A percentile compares a stretch with the other conserved stretches of the same genome.
These are phyloP conservation scores for Gasterosteus nipponicus DNA, from an alignment of 2,113 vertebrate genomes.

Conservation along the genomic window DNA sequence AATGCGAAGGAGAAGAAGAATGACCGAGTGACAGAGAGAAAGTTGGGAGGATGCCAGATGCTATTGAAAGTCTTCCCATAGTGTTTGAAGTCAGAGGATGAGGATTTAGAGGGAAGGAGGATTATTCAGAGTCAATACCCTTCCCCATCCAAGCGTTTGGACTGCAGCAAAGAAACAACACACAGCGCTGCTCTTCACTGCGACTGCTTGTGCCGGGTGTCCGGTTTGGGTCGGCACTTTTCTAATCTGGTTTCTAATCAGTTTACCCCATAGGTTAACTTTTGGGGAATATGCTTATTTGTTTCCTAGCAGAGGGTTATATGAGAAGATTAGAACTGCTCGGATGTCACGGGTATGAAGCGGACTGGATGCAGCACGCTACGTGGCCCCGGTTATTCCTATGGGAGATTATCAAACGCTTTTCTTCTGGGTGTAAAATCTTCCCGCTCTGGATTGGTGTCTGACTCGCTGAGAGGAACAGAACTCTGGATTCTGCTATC, in stretches of 20 bases:
- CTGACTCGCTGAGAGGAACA: not conserved
- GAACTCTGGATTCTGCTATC: not conserved
- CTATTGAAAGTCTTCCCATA: slow-evolving; percentile 72
- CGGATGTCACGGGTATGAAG: too few species aligned
- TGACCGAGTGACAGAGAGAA: slow-evolving; percentile 70
- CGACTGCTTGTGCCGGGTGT: slow-evolving; percentile 29
- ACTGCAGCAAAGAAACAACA: slow-evolving; percentile 51
- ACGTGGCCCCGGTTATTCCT: too few species aligned
- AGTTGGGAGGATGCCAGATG: slow-evolving; percentile 76
- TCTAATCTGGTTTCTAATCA: slow-evolving; percentile 24
- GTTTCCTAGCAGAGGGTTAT: slow-evolving; percentile 5
- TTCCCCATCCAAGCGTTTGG: slow-evolving; percentile 62
- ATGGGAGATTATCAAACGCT: too few species aligned
- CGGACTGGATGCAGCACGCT: too few species aligned
- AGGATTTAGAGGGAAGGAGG: slow-evolving; percentile 76
- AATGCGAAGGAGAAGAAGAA: slow-evolving; percentile 70
- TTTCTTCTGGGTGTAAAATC: too few species aligned
- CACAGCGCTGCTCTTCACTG: slow-evolving; percentile 39
- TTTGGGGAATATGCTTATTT: not conserved
- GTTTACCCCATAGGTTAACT: slow-evolving; percentile 1
- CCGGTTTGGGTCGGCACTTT: slow-evolving; percentile 23
- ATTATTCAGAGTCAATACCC: slow-evolving; percentile 79
- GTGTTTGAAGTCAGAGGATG: slow-evolving; percentile 78
- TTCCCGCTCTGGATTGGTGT: not conserved
- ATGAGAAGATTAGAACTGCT: slow-evolving; percentile 11